A percentile compares a stretch with the other conserved stretches of the same genome.
These are phyloP conservation scores for Carettochelys insculpta DNA, from an alignment of 2,113 vertebrate species.

Conservation along the genomic window DNA sequence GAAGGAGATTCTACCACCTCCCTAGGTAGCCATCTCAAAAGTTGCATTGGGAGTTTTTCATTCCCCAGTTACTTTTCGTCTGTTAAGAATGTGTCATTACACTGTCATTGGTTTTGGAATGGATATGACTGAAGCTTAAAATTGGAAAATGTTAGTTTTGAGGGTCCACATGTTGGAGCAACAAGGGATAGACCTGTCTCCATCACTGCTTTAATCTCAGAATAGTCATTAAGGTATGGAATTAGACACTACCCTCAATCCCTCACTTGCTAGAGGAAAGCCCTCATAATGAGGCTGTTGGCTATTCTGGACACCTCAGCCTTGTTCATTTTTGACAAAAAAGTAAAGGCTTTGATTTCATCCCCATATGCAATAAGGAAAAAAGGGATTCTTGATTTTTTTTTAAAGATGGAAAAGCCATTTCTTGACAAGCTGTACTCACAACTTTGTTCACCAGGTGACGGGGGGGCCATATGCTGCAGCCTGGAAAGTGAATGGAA, in stretches of 20 bases:
- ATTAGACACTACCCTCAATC: background rate
- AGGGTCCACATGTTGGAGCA: background rate
- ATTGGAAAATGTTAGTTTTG: background rate
- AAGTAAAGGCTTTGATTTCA: background rate
- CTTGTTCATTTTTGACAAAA: no score
- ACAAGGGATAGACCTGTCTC: background rate
- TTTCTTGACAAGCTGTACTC: background rate
- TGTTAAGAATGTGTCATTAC: background rate
- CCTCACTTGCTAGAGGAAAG: background rate
- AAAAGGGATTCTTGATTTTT: background rate
- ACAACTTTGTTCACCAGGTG: background rate
- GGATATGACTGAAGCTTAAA: background rate
- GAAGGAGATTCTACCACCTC: no score
- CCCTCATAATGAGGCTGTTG: background rate
- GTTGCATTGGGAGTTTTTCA: background rate
- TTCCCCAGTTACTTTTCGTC: background rate
- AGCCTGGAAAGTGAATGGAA: background rate
- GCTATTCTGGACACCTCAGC: background rate
- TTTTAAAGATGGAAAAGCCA: background rate
- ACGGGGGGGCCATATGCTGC: background rate
- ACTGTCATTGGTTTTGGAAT: background rate
- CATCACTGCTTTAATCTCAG: background rate
- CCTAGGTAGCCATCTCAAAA: background rate
- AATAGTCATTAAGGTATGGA: background rate
- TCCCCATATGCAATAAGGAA: background rate